phyloP scores from a whole-genome alignment of 92 coral and sea anemone genomes.

The Palythoa grandis region DNA sequence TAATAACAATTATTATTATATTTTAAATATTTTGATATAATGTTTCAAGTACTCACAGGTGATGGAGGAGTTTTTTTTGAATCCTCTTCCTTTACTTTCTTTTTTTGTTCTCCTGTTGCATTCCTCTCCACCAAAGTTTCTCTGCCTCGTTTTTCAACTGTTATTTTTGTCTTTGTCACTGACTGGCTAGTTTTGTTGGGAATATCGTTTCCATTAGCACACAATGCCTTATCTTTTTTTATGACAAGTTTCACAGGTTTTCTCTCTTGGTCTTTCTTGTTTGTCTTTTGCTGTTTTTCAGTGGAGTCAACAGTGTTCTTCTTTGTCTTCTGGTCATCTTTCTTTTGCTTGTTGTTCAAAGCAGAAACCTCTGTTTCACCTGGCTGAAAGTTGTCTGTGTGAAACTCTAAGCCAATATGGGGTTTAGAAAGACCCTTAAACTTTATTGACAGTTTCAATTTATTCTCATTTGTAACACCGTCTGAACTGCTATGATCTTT shows the following conservation, averaged over 20 bases:
- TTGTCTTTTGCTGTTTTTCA: not conserved
- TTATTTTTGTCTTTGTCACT: not conserved
- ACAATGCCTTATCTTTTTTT: slow-evolving; percentile 65
- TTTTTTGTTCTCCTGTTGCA: not conserved
- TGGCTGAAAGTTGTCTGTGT: slow-evolving; percentile 21
- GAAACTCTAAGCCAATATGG: slow-evolving; percentile 54
- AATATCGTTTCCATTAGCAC: not conserved
- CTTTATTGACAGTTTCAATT: slow-evolving; percentile 77
- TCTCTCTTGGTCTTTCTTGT: slow-evolving; percentile 41
- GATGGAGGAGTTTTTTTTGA: slow-evolving; percentile 17
- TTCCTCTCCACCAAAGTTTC: slow-evolving; percentile 3
- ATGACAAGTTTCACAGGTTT: slow-evolving; percentile 87
- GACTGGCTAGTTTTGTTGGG: not conserved
- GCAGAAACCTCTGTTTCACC: slow-evolving; percentile 14
- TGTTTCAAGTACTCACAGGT: not conserved
- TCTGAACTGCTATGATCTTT: not conserved
- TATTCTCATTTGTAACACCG: slow-evolving; percentile 33
- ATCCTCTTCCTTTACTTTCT: slow-evolving; percentile 3
- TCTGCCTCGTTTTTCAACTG: not conserved
- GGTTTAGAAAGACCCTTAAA: slow-evolving; percentile 73
- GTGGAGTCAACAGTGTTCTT: slow-evolving; percentile 23
- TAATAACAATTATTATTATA: too few species aligned
- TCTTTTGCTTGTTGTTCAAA: slow-evolving; percentile 9
- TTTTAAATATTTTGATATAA: not conserved
- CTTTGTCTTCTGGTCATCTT: slow-evolving; percentile 39